Conservation (phyloP, 2,113 vertebrate species). For the Cettia cetti region DNA sequence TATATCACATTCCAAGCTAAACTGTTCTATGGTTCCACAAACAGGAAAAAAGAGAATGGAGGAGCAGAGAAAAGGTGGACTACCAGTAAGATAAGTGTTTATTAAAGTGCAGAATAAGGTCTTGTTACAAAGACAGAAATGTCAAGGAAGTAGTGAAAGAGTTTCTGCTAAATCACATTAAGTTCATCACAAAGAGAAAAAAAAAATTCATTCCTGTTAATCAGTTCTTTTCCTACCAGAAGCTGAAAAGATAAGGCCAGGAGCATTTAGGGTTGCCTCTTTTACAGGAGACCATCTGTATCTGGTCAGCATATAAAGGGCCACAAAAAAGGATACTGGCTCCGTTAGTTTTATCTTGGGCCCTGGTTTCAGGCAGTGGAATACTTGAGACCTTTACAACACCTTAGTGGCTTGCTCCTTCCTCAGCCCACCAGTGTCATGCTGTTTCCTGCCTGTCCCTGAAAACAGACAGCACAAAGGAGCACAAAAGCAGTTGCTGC, state of each 20-base stretch:
- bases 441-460: background rate
- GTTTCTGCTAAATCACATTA: background rate
- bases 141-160: background rate
- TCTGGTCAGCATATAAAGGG: background rate
- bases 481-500: background rate
- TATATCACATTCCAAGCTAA: background rate
- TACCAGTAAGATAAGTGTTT: background rate
- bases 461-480: background rate
- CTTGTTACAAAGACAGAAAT: background rate
- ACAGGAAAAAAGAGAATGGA: background rate
- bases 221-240: background rate
- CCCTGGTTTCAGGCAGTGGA: background rate
- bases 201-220: background rate
- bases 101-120: background rate
- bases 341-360: background rate
- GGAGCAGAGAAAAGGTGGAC: background rate
- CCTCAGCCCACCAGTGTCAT: background rate
- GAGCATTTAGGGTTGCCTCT: background rate
- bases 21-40: background rate
- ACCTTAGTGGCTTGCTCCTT: background rate
- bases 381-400: background rate
- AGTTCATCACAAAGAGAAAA: background rate
- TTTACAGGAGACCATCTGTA: background rate
- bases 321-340: background rate
- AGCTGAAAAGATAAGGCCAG: background rate